phyloP scores from a whole-genome alignment of 1,140 invertebrate species.

The Choristoneura fumiferana region DNA sequence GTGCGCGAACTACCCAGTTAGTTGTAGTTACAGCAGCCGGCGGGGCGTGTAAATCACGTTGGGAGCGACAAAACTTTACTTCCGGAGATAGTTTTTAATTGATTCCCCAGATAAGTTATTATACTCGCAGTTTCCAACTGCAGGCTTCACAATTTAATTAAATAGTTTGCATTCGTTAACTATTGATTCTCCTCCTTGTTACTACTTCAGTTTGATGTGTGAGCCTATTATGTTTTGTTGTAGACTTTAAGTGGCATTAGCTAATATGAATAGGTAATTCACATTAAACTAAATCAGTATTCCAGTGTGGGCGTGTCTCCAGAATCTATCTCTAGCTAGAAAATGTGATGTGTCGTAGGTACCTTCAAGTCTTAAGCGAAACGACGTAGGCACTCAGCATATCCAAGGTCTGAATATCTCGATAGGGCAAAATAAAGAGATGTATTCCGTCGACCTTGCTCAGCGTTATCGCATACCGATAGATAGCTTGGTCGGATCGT shows the following conservation, averaged over 20 bases:
- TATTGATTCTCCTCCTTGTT: too few species aligned
- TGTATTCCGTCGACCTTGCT: conserved; percentile 33
- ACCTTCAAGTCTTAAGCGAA: not conserved
- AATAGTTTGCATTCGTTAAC: not conserved
- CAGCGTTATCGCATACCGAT: conserved; percentile 34
- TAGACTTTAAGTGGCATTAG: too few species aligned
- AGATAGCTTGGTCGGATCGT: conserved; percentile 22
- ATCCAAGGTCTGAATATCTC: conserved; percentile 18
- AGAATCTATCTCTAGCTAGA: too few species aligned
- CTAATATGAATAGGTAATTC: too few species aligned
- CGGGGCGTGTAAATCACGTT: conserved; percentile 34
- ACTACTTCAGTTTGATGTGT: too few species aligned
- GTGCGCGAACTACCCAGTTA: not conserved
- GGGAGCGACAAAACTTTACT: conserved; percentile 31
- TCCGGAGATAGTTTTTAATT: conserved; percentile 36
- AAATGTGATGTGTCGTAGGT: too few species aligned
- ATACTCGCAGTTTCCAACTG: conserved; percentile 22
- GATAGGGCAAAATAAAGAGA: conserved; percentile 29
- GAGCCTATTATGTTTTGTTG: too few species aligned
- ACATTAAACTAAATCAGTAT: too few species aligned
- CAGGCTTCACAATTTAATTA: conserved; percentile 9
- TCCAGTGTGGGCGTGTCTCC: too few species aligned
- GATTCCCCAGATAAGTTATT: conserved; percentile 36
- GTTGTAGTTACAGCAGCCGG: not conserved
- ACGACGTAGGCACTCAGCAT: not conserved